These are phyloP conservation scores for Megalops atlanticus DNA, from an alignment of 2,113 vertebrate species.

Conservation along the genomic window DNA sequence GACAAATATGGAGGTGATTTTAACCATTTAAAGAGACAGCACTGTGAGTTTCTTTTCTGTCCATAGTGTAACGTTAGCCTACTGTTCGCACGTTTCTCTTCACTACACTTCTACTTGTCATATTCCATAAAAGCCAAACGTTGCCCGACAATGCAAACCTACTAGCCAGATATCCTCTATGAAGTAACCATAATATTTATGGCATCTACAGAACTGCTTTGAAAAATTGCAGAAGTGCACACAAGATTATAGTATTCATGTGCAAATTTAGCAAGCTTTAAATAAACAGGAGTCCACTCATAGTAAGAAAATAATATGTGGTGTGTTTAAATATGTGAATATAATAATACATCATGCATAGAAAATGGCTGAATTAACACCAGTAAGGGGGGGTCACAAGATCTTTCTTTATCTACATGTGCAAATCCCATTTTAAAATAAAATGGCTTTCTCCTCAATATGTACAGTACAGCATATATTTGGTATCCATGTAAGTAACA, in stretches of 20 bases:
- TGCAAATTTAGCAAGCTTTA: neutral
- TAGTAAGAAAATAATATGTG: neutral
- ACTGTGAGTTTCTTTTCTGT: too few species aligned
- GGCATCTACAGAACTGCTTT: neutral
- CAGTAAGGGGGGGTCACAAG: neutral
- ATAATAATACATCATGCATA: neutral
- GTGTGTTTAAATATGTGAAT: neutral
- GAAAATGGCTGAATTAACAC: neutral
- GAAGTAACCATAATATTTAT: neutral
- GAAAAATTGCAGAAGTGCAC: neutral
- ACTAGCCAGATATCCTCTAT: neutral
- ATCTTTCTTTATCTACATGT: neutral
- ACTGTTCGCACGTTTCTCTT: neutral
- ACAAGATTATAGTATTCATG: neutral
- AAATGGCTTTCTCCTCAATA: neutral
- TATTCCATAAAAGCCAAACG: neutral
- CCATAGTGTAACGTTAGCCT: too few species aligned
- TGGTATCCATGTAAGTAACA: slow-evolving; percentile 1
- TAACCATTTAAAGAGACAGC: slow-evolving; percentile 27
- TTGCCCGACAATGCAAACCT: neutral
- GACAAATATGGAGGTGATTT: slow-evolving; percentile 40
- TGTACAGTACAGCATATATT: neutral
- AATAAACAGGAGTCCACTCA: neutral
- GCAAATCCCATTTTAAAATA: slow-evolving; percentile 1
- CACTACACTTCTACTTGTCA: neutral